A percentile compares a stretch with the other conserved stretches of the same genome.
phyloP scores from a whole-genome alignment of 2,113 vertebrate species.

The Opisthocomus hoazin region DNA sequence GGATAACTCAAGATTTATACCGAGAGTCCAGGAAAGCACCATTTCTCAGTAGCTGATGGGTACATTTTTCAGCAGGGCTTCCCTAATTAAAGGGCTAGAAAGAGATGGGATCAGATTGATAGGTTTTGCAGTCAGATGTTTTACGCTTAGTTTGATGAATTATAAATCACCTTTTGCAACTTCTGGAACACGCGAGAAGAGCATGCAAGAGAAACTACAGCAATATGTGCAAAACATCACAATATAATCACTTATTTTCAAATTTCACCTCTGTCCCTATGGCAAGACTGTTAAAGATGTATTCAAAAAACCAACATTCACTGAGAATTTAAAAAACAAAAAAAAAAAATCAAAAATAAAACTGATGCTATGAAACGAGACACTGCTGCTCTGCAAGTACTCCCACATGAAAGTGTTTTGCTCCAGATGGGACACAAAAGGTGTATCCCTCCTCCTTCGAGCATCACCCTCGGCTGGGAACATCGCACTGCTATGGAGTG shows the following conservation, averaged over 20 bases:
- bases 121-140: slow-evolving; percentile 64
- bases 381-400: background rate
- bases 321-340: background rate
- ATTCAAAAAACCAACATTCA: background rate
- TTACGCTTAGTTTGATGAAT: slow-evolving; percentile 69
- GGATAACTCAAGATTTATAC: slow-evolving; percentile 72
- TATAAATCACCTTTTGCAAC: slow-evolving; percentile 64
- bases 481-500: accelerated
- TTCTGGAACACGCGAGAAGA: slow-evolving; percentile 40
- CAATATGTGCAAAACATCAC: background rate
- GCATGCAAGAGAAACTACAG: background rate
- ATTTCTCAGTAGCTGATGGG: slow-evolving; percentile 65
- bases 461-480: background rate
- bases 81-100: slow-evolving; percentile 72
- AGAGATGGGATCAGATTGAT: slow-evolving; percentile 68
- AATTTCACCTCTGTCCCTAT: background rate
- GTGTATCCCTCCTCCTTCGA: background rate
- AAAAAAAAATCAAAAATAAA: background rate
- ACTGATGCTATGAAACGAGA: background rate
- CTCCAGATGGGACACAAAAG: background rate
- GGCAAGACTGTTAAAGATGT: background rate
- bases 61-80: slow-evolving; percentile 73
- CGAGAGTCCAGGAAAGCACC: slow-evolving; percentile 62
- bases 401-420: background rate
- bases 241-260: background rate